Evolutionary conservation across 23 tunicate species (phyloP), one percentile per base, ranked within the genome.

Genomic region (Diplosoma virens): DNA sequence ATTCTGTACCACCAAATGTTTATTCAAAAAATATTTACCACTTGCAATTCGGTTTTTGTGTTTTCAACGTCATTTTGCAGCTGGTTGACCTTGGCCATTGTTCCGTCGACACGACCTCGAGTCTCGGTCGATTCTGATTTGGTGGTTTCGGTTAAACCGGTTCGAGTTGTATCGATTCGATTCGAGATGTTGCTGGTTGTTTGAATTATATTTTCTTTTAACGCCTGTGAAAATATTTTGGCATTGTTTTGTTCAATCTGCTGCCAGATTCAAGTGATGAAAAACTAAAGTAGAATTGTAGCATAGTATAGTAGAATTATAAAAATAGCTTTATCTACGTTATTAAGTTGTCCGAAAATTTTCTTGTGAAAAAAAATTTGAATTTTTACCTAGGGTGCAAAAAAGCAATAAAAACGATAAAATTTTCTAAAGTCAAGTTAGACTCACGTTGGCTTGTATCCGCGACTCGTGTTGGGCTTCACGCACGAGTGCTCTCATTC

Each of bases 81-180:
- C 50, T 66, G 16, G 23, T 36, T 61, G 20, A 92, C 81, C 54
- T 80, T n/a, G 6, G 79, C 80, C 30, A 32, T 71, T 27, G 97
- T 85, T 47, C 58, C 74, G 28, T 92, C 97, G 11, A 92, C 90
- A 26, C 45, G 67, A 1, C 87, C 89, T 50, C 97, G 58, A 0
- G 97, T 92, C 25, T 68, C 48, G 11, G 50, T 70, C 36, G 97
- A 92, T 81, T 92, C 97, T 25, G 35, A 52, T 37, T 69, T 59
- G 2, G 97, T 84, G 1, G 82, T 80, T 54, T 80, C 71, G 0
- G 77, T 63, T 25, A 92, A 35, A 17, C 93, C 97, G 18, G 64
- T 45, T 35, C 64, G 84, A 1, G 97, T 85, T 32, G 66, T 35
- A 37, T 81, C 86, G 16, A 92, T 79, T 60, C 81, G 79, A 18